These are phyloP conservation scores for Sebastes oblongus DNA, from an alignment of 2,797 vertebrate genomes.

Conservation along the genomic window DNA sequence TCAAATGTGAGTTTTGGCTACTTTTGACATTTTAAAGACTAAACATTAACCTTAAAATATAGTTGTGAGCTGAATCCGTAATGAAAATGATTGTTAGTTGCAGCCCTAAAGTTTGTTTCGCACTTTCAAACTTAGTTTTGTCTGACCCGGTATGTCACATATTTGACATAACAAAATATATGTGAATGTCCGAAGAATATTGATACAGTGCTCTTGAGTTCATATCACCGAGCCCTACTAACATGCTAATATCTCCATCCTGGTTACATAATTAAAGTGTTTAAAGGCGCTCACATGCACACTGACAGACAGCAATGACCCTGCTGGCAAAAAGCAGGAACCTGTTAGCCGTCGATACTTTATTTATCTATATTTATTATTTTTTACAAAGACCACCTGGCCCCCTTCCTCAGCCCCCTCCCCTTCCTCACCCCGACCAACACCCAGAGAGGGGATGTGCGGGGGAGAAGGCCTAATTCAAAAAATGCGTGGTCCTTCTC, in stretches of 20 bases:
- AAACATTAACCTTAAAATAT: not conserved
- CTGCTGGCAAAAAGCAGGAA: conserved; percentile 28
- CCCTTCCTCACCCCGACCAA: conserved; percentile 6
- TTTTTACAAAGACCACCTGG: conserved; percentile 48
- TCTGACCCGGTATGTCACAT: not conserved
- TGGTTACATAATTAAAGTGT: not conserved
- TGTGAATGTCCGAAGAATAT: not conserved
- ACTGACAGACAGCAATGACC: conserved; percentile 26
- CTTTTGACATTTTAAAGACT: not conserved
- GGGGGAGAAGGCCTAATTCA: conserved; percentile 46
- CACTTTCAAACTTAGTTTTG: not conserved
- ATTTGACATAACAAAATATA: not conserved
- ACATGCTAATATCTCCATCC: not conserved
- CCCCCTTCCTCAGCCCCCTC: conserved; percentile 29
- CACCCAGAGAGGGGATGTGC: not conserved
- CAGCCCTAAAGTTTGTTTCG: not conserved
- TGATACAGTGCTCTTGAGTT: not conserved
- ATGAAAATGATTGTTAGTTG: not conserved
- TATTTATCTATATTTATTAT: not conserved
- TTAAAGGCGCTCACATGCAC: not conserved
- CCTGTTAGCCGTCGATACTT: conserved; percentile 26
- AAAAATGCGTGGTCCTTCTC: conserved; percentile 53
- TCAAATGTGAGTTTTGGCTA: not conserved
- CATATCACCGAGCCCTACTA: not conserved
- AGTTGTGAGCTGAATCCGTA: not conserved